Evolutionary conservation across 2,888 invertebrate genomes (phyloP).

Genomic region (Argyra leucocephala): DNA sequence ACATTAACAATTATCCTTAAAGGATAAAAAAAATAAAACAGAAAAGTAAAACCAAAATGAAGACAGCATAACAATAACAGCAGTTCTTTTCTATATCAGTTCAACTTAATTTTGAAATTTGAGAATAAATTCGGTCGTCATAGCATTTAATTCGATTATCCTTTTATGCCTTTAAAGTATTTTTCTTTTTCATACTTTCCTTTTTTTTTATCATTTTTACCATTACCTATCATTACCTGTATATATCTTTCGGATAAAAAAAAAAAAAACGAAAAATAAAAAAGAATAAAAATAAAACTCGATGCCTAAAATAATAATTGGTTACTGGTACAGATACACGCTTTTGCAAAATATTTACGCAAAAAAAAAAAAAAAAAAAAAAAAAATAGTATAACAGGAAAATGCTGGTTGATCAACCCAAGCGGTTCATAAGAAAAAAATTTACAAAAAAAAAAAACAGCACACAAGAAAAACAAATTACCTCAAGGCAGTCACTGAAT

Average conservation of each 20-base stretch:
- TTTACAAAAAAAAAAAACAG: too few relatives aligned
- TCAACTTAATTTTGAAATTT: neutral
- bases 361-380: too few relatives aligned
- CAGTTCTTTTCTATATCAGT: too few relatives aligned
- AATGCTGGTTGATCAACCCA: neutral
- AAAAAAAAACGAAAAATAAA: too few relatives aligned
- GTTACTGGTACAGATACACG: neutral
- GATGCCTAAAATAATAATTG: neutral
- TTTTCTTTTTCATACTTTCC: neutral
- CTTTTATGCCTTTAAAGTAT: neutral
- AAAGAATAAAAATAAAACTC: neutral
- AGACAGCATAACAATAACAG: too few relatives aligned
- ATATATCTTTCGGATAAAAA: neutral
- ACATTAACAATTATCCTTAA: neutral
- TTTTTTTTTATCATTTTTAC: neutral
- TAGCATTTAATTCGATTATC: neutral
- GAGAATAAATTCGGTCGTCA: neutral
- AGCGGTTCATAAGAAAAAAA: neutral
- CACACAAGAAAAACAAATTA: neutral
- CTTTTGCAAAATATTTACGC: too few relatives aligned
- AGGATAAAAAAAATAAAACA: too few relatives aligned
- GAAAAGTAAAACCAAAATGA: too few relatives aligned
- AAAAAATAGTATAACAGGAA: too few relatives aligned
- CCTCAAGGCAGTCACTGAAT: neutral
- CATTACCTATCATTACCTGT: neutral